phyloP scores from a whole-genome alignment of 2,797 vertebrate species.

The Vireo griseus region DNA sequence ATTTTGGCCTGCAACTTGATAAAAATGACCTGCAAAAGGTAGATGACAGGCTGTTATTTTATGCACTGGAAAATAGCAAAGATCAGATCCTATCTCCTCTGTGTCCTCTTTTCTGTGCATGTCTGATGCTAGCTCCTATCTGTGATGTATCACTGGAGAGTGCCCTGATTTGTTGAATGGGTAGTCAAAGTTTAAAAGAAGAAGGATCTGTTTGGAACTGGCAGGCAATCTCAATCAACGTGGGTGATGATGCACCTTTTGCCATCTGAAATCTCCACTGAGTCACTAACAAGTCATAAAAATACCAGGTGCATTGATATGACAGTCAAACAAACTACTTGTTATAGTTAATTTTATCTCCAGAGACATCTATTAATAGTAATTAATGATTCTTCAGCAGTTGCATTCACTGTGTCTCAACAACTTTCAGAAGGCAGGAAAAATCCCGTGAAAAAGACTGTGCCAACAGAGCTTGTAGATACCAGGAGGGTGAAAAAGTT shows the following conservation, averaged over 20 bases:
- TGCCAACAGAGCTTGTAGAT: background rate
- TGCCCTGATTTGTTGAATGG: conserved; percentile 62
- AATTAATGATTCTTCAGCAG: conserved; percentile 73
- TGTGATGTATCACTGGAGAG: conserved; percentile 22
- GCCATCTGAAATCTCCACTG: conserved; percentile 33
- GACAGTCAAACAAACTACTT: conserved; percentile 68
- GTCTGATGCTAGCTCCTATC: conserved; percentile 35
- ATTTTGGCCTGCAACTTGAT: conserved; percentile 72
- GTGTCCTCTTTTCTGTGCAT: conserved; percentile 22
- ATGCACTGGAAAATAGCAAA: conserved; percentile 73
- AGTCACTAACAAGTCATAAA: conserved; percentile 68
- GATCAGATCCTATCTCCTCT: conserved; percentile 58
- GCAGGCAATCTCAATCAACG: conserved; percentile 55
- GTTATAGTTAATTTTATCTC: conserved; percentile 67
- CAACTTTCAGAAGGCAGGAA: conserved; percentile 54
- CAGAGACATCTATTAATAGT: conserved; percentile 72
- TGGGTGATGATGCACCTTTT: conserved; percentile 53
- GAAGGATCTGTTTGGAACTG: conserved; percentile 60
- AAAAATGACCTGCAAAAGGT: conserved; percentile 77
- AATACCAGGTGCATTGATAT: conserved; percentile 56
- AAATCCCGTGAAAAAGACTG: conserved; percentile 33
- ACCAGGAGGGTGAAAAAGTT: conserved; percentile 17
- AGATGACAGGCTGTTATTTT: conserved; percentile 78
- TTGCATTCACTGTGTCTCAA: conserved; percentile 59
- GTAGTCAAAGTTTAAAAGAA: conserved; percentile 67